Base-by-base conservation (phyloP, 2,113 vertebrate genomes). In the Sinocyclocheilus rhinocerous region DNA sequence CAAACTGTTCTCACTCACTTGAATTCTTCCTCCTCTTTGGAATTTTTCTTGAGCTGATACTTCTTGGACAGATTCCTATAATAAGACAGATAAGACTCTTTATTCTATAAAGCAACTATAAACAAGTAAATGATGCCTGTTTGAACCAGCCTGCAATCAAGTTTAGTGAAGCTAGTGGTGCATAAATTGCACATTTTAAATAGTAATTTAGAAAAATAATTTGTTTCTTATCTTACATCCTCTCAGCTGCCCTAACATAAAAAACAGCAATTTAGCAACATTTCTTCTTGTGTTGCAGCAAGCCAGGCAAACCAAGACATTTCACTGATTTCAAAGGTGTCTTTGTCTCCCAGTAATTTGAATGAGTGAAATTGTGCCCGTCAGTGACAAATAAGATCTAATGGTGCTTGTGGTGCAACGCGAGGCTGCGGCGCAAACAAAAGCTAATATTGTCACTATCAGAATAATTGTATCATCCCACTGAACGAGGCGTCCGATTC, bases 21-120 rank as follows among this genome's bases (percentile, higher is more conserved):
- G 94, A 95, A 96, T 65, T 99, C 98, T 15, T 99, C 98, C 52
- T 97, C 97, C 81, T 97, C 97, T 92, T 96, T 97, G 75, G 96
- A 96, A 94, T 96, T 98, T 92, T 96, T 97, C 91, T 99, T 99
- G 4, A 96, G 97, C 59, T 98, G 97, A 85, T 97, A 99, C 92
- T 99, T 99, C 95, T 99, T 99, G 0, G 98, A 97, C 85, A 99
- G 96, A 82, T 96, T 99, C 94, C 98, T 99, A 83, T 52, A 92
- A 92, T 48, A 15, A 89, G 91, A 92, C 16, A 72, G 45, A 70
- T 50, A 20, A 81, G 48, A 52, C 52, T 3, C 11, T n/a, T 45
- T 45, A 22, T 45, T 11, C 5, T 12, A 45, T 45, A 45, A 75
- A 75, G 22, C 39, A 45, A 75, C 67, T n/a, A 22, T 45, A 45